A percentile compares a stretch with the other conserved stretches of the same genome.
These are phyloP conservation scores for Actinia tenebrosa DNA, from an alignment of 64 coral and sea anemone genomes.

Conservation along the genomic window DNA sequence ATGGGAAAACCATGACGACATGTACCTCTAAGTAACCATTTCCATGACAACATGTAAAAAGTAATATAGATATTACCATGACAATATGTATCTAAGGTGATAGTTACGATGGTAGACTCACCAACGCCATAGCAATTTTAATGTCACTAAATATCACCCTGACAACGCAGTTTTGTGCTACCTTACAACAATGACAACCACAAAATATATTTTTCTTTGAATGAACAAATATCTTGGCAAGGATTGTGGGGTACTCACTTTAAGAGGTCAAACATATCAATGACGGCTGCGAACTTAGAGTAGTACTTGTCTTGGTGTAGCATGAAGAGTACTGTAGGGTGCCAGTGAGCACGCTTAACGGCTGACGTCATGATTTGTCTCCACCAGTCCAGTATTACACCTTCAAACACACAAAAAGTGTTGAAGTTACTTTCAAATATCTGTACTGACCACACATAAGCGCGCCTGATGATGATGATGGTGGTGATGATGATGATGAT, in stretches of 20 bases:
- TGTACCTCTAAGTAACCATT: no score
- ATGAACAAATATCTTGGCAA: neutral
- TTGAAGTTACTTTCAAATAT: no score
- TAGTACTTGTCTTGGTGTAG: slow-evolving; percentile 94
- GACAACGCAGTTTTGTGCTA: neutral
- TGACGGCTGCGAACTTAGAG: slow-evolving; percentile 92
- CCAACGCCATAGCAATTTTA: no score
- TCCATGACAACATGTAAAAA: neutral
- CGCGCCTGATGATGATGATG: no score
- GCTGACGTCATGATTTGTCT: slow-evolving; percentile 76
- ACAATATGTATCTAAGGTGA: neutral
- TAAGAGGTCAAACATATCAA: slow-evolving; percentile 93
- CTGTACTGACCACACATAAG: no score
- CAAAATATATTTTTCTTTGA: neutral
- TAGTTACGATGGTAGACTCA: neutral
- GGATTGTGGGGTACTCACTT: slow-evolving; percentile 61
- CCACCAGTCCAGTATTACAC: slow-evolving; percentile 96
- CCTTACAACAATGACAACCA: no score
- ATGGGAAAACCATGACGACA: no score
- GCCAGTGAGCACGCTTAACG: slow-evolving; percentile 74
- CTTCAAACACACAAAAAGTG: slow-evolving; percentile 13
- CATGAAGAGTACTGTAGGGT: slow-evolving; percentile 77
- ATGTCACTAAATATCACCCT: no score
- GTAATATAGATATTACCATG: no score
- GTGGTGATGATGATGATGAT: no score